Evolutionary conservation across 1,140 invertebrate species (phyloP).

Genomic region (Semibalanus balanoides): DNA sequence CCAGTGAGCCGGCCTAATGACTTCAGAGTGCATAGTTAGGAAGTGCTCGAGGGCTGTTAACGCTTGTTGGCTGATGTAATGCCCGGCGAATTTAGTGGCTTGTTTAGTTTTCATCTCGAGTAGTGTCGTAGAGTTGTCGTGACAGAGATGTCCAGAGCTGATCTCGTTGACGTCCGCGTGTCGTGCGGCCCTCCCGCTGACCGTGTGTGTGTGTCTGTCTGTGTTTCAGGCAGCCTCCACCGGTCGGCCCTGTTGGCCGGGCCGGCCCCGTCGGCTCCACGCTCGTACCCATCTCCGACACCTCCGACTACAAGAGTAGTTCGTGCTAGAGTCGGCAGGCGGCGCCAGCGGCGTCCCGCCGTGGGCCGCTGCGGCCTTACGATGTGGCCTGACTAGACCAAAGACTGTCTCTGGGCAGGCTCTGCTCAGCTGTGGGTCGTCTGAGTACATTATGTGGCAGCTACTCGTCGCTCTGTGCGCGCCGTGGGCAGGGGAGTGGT

Average conservation of each 20-base stretch:
- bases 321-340: slow-evolving; percentile 14
- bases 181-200: too few relatives aligned
- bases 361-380: too few relatives aligned
- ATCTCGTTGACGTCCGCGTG: too few relatives aligned
- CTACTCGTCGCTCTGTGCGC: not conserved
- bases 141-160: not conserved
- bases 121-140: not conserved
- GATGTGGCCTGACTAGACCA: not conserved
- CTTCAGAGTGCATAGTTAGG: too few relatives aligned
- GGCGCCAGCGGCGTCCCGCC: too few relatives aligned
- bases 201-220: not conserved
- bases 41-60: too few relatives aligned
- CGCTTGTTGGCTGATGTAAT: too few relatives aligned
- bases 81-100: too few relatives aligned
- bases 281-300: slow-evolving; percentile 16
- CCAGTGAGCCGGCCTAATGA: too few relatives aligned
- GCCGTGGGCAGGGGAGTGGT: not conserved
- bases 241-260: too few relatives aligned
- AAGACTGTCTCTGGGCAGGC: not conserved
- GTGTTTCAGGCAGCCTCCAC: slow-evolving; percentile 14
- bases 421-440: not conserved
- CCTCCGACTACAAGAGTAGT: slow-evolving; percentile 22
- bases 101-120: too few relatives aligned
- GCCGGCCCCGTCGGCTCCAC: slow-evolving; percentile 8
- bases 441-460: not conserved